These are phyloP conservation scores for Aphaenogaster rudis DNA, from an alignment of 1,140 invertebrate species.

Conservation along the genomic window DNA sequence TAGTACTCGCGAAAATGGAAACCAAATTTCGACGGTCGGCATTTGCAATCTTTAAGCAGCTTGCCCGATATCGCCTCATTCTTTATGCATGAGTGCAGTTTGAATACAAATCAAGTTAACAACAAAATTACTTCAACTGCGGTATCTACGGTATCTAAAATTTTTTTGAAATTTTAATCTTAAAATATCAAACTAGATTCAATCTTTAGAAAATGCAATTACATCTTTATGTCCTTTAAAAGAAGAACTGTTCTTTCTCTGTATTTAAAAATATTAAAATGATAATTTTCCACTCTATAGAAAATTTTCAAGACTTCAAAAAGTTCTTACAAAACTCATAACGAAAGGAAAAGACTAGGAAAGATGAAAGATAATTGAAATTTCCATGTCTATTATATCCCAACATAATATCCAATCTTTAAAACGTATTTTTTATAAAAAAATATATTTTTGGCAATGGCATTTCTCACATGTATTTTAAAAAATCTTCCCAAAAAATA, in stretches of 20 bases:
- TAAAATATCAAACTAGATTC: not conserved
- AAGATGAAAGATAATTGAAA: not conserved
- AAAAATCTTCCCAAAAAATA: not conserved
- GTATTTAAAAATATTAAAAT: not conserved
- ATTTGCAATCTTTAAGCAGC: slow-evolving; percentile 8
- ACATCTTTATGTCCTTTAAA: not conserved
- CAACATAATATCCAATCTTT: not conserved
- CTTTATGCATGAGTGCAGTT: not conserved
- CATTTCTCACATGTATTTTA: not conserved
- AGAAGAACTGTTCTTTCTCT: not conserved
- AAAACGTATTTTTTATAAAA: not conserved
- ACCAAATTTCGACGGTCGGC: slow-evolving; percentile 49
- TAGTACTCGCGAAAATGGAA: slow-evolving; percentile 38
- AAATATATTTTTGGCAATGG: not conserved
- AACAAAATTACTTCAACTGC: not conserved
- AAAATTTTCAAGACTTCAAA: not conserved
- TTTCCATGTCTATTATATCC: not conserved
- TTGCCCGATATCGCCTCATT: not conserved
- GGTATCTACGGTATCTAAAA: not conserved
- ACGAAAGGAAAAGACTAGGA: not conserved
- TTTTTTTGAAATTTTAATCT: not conserved
- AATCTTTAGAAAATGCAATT: not conserved
- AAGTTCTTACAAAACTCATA: not conserved
- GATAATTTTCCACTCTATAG: not conserved
- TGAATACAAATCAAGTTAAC: not conserved